phyloP scores from a whole-genome alignment of 53 echinoderm and acorn worm genomes.

The Paracentrotus lividus region DNA sequence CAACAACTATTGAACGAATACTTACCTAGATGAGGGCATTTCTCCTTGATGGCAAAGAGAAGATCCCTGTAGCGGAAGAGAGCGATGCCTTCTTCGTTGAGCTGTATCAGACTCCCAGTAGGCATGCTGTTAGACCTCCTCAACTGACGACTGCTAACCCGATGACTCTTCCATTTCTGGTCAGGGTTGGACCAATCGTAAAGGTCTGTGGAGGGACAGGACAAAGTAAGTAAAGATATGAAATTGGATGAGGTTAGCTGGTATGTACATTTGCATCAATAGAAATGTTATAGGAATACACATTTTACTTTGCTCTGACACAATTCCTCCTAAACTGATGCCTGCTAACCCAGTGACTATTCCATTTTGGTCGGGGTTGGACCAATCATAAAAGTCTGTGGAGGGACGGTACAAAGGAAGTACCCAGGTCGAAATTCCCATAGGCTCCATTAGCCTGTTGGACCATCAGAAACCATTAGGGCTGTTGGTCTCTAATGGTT shows the following conservation, averaged over 20 bases:
- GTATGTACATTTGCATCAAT: too few species aligned
- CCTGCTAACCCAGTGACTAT: conserved; percentile 58
- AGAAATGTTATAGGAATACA: too few species aligned
- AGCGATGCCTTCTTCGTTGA: conserved; percentile 74
- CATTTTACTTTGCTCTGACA: too few species aligned
- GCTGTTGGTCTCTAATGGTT: too few species aligned
- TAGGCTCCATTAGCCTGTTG: too few species aligned
- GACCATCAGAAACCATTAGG: too few species aligned
- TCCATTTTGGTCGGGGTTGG: conserved; percentile 70
- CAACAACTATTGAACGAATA: too few species aligned
- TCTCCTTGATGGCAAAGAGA: conserved; percentile 76
- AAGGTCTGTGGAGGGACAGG: conserved; percentile 59
- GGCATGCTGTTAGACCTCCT: conserved; percentile 54
- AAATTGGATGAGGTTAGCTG: too few species aligned
- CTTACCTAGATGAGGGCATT: conserved; percentile 78
- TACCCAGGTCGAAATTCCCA: too few species aligned
- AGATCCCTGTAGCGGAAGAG: conserved; percentile 72
- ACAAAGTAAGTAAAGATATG: too few species aligned
- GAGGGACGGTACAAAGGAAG: too few species aligned
- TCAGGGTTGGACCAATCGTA: conserved; percentile 78
- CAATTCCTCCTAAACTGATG: conserved; percentile 57
- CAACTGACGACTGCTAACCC: conserved; percentile 61
- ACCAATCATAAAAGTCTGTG: conserved; percentile 80
- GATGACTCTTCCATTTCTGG: conserved; percentile 66
- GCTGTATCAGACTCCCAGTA: conserved; percentile 63